These are phyloP conservation scores for Apomyelois bistriatella DNA, from an alignment of 2,888 invertebrate species.

Conservation along the genomic window DNA sequence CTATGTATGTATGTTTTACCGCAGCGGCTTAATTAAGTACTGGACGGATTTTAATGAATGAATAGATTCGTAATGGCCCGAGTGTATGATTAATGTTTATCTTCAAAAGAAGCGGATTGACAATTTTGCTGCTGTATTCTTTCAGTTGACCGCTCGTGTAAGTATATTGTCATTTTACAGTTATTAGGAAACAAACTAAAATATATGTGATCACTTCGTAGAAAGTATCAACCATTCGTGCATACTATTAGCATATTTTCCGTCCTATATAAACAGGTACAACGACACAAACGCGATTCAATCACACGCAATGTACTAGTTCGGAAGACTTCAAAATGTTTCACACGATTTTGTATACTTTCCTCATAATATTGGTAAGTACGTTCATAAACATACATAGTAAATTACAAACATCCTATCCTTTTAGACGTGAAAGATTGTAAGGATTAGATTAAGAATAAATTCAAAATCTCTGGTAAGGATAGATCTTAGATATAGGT, in stretches of 20 bases:
- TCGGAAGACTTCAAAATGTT: not conserved
- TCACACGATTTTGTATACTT: not conserved
- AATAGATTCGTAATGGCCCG: too few species aligned
- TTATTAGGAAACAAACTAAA: not conserved
- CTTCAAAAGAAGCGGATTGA: too few species aligned
- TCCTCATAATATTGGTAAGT: conserved; percentile 4
- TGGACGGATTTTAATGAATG: too few species aligned
- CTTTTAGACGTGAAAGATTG: too few species aligned
- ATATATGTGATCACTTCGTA: not conserved
- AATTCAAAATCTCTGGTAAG: too few species aligned
- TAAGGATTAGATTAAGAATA: too few species aligned
- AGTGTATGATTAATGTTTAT: too few species aligned
- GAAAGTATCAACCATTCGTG: not conserved
- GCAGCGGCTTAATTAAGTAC: too few species aligned
- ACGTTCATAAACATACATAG: not conserved
- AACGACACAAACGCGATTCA: not conserved
- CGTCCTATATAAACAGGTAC: conserved; percentile 5
- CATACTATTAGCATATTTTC: conserved; percentile 2
- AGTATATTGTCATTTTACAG: not conserved
- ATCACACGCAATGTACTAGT: conserved; percentile 4
- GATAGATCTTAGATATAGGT: too few species aligned
- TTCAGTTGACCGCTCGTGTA: too few species aligned
- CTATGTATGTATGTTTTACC: too few species aligned
- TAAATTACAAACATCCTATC: too few species aligned
- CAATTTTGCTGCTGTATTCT: not conserved